Evolutionary conservation across 2,113 vertebrate genomes (phyloP).

Genomic region (Dendrocopos noguchii): DNA sequence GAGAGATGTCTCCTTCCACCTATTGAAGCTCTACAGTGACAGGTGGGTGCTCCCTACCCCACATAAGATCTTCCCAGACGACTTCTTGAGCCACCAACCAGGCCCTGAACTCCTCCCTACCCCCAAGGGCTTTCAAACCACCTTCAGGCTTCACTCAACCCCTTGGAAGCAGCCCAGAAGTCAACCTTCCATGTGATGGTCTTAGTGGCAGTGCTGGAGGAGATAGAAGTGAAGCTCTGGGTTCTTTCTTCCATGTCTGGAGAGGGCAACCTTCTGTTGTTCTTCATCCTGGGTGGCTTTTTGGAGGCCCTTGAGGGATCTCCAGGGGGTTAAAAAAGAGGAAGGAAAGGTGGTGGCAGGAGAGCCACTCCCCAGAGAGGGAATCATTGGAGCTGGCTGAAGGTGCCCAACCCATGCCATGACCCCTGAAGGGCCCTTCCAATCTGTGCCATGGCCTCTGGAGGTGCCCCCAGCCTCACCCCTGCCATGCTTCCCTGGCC

Average conservation of each 20-base stretch:
- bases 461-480: no score
- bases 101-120: neutral
- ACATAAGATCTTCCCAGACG: neutral
- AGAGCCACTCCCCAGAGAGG: rapidly evolving
- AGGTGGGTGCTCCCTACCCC: constrained; percentile 74
- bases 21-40: constrained; percentile 95
- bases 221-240: neutral
- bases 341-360: neutral
- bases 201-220: neutral
- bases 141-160: neutral
- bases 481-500: no score
- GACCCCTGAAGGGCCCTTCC: no score
- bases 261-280: rapidly evolving
- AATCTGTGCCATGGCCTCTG: no score
- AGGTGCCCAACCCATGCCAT: neutral
- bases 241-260: neutral
- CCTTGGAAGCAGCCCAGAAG: neutral
- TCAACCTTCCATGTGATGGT: rapidly evolving
- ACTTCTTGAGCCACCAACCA: rapidly evolving
- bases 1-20: constrained; percentile 92
- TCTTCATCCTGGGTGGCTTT: neutral
- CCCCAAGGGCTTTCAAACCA: rapidly evolving
- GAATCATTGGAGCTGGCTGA: neutral
- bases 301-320: neutral
- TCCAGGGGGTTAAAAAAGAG: no score